Conservation (phyloP, 1,140 invertebrate species). For the Drosophila lini region DNA sequence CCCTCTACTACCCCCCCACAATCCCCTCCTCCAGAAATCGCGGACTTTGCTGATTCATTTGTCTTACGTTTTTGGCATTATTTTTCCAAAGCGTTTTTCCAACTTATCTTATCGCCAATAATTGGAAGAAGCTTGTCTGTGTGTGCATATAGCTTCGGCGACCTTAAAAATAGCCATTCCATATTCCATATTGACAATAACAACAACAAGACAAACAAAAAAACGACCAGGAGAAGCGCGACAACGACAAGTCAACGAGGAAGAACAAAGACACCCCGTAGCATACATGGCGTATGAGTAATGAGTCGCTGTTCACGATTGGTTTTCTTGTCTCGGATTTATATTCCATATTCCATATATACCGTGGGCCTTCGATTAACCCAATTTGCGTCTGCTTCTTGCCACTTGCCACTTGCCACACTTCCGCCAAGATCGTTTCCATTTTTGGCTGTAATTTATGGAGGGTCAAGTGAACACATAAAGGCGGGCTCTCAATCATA, state of each 20-base stretch:
- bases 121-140: no score
- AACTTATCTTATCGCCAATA: conserved; percentile 75
- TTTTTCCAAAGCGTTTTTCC: conserved; percentile 42
- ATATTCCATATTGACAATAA: conserved; percentile 43
- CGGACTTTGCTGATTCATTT: conserved; percentile 25
- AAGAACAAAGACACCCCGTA: conserved; percentile 15
- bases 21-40: not conserved
- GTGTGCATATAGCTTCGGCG: conserved; percentile 36
- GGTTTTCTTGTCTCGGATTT: conserved; percentile 8
- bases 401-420: conserved; percentile 1
- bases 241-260: conserved; percentile 12
- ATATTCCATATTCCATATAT: not conserved
- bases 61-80: conserved; percentile 12
- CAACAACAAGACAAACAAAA: conserved; percentile 1
- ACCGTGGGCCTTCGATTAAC: conserved; percentile 35
- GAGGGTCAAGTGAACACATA: not conserved
- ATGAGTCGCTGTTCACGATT: conserved; percentile 27
- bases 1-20: not conserved
- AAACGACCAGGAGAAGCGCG: not conserved
- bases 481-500: no score
- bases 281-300: conserved; percentile 55
- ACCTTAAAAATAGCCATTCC: conserved; percentile 73
- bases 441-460: conserved; percentile 12
- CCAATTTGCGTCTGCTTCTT: conserved; percentile 24
- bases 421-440: conserved; percentile 9